These are phyloP conservation scores for Neoarius graeffei DNA, from an alignment of 2,113 vertebrate genomes.

Conservation along the genomic window DNA sequence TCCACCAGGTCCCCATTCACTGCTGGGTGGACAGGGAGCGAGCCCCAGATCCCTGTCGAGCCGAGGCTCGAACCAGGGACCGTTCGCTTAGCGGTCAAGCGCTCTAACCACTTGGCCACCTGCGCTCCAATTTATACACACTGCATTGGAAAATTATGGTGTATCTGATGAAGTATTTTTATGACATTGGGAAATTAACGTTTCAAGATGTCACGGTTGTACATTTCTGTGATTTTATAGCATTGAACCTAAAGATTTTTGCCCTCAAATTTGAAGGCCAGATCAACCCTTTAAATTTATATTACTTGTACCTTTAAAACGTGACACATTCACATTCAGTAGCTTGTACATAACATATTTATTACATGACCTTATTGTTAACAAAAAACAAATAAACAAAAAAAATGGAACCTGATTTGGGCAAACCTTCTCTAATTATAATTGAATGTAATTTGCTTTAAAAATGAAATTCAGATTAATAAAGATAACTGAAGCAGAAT, in stretches of 20 bases:
- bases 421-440: neutral
- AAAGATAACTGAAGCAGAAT: neutral
- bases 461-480: neutral
- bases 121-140: neutral
- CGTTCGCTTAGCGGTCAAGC: no score
- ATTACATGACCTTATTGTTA: neutral
- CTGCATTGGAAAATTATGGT: neutral
- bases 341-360: neutral
- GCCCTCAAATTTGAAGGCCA: neutral
- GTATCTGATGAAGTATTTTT: no score
- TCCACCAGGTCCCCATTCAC: no score
- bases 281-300: neutral
- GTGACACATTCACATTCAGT: neutral
- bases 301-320: neutral
- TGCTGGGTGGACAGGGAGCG: no score
- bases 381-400: neutral
- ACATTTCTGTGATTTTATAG: neutral
- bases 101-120: no score
- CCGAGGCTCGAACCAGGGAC: no score
- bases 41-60: no score
- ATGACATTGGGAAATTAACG: neutral
- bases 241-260: neutral
- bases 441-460: slow-evolving; percentile 10
- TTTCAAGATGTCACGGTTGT: neutral
- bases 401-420: neutral